phyloP scores from a whole-genome alignment of 2,797 vertebrate genomes.

The Antennarius maculatus region DNA sequence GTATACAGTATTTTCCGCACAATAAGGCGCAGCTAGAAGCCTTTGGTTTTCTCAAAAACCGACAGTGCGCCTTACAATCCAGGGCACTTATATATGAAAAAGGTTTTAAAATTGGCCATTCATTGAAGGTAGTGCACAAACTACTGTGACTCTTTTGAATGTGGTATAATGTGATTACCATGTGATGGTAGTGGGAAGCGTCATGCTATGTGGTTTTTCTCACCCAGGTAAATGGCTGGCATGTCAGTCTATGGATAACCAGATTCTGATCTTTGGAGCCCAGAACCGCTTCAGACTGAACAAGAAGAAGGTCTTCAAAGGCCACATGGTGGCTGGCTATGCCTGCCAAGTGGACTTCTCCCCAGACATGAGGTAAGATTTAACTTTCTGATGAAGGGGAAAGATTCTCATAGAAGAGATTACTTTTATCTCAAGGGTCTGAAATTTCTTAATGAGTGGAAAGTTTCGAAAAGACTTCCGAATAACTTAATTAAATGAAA shows the following conservation, averaged over 20 bases:
- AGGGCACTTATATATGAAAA: too few relatives aligned
- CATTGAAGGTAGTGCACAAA: too few relatives aligned
- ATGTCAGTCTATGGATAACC: constrained; percentile 99
- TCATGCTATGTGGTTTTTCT: constrained; percentile 13
- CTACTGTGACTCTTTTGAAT: too few relatives aligned
- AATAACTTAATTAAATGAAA: too few relatives aligned
- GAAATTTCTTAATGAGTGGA: too few relatives aligned
- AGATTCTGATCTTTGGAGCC: constrained; percentile 98
- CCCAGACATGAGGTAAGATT: constrained; percentile 94
- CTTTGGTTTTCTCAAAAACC: too few relatives aligned
- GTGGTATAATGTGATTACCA: not conserved
- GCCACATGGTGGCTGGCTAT: constrained; percentile 98
- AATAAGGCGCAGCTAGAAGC: too few relatives aligned
- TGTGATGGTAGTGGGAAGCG: not conserved
- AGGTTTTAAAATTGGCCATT: too few relatives aligned
- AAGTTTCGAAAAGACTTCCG: too few relatives aligned
- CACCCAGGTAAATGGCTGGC: constrained; percentile 95
- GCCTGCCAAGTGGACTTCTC: constrained; percentile 99
- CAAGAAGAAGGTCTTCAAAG: constrained; percentile 99
- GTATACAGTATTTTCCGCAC: too few relatives aligned
- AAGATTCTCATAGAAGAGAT: not conserved
- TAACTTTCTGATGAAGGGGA: not conserved
- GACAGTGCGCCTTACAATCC: too few relatives aligned
- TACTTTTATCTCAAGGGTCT: too few relatives aligned
- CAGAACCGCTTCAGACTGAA: constrained; percentile 98